These are phyloP conservation scores for Zapus hudsonius DNA, from an alignment of 2,113 vertebrate genomes.

Conservation along the genomic window DNA sequence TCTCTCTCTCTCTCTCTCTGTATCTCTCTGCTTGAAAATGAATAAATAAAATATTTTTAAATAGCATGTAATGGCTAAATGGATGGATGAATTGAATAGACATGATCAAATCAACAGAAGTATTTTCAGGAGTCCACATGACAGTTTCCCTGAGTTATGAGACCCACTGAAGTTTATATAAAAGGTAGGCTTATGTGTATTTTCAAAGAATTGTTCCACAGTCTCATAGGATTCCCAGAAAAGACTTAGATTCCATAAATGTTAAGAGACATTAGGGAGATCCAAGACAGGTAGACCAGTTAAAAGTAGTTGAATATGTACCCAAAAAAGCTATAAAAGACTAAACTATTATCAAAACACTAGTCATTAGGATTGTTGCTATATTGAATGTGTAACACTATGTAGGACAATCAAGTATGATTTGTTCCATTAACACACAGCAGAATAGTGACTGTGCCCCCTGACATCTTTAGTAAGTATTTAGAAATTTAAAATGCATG, in stretches of 20 bases:
- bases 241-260: not conserved
- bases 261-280: constrained; percentile 37
- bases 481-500: not conserved
- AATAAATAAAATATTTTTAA: no score
- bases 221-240: constrained; percentile 19
- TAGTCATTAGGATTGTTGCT: not conserved
- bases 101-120: not conserved
- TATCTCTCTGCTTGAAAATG: no score
- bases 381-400: not conserved
- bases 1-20: no score
- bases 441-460: not conserved
- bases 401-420: not conserved
- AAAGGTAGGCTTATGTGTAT: constrained; percentile 15
- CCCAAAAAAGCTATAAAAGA: constrained; percentile 12
- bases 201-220: not conserved
- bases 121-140: not conserved
- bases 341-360: not conserved
- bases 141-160: not conserved
- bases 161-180: not conserved
- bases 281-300: not conserved
- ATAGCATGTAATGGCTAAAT: constrained; percentile 14
- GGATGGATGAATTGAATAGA: not conserved
- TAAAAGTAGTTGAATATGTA: constrained; percentile 44
- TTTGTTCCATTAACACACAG: not conserved
- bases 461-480: not conserved